Evolutionary conservation across 2,113 vertebrate species (phyloP).

Genomic region (Corythaeola cristata): DNA sequence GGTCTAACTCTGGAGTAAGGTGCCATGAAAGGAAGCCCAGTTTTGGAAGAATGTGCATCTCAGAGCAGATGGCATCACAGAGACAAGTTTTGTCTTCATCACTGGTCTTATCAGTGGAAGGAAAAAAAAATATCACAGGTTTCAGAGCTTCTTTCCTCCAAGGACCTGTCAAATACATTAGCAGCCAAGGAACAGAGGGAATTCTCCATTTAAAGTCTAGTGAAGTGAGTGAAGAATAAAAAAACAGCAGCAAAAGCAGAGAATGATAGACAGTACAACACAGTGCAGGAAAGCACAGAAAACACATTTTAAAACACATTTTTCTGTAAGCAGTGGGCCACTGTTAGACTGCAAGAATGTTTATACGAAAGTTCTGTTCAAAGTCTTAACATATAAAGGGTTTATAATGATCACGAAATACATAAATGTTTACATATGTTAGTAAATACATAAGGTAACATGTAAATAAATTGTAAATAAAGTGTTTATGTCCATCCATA

Average conservation of each 20-base stretch:
- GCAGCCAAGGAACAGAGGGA: not conserved
- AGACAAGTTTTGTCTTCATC: not conserved
- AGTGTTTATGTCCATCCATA: not conserved
- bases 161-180: not conserved
- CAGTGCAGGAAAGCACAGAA: not conserved
- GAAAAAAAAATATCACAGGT: not conserved
- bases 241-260: not conserved
- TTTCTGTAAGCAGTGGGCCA: not conserved
- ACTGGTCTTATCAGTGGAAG: not conserved
- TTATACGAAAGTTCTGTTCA: not conserved
- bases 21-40: not conserved
- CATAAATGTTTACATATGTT: fast-evolving
- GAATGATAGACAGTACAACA: not conserved
- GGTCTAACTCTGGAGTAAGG: not conserved
- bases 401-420: not conserved
- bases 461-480: not conserved
- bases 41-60: not conserved
- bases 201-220: not conserved
- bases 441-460: not conserved
- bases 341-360: not conserved
- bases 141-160: not conserved
- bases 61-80: not conserved
- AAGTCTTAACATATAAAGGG: not conserved
- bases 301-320: not conserved
- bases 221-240: not conserved